These are phyloP conservation scores for Aptenodytes forsteri DNA, from an alignment of 2,113 vertebrate genomes.

Conservation along the genomic window DNA sequence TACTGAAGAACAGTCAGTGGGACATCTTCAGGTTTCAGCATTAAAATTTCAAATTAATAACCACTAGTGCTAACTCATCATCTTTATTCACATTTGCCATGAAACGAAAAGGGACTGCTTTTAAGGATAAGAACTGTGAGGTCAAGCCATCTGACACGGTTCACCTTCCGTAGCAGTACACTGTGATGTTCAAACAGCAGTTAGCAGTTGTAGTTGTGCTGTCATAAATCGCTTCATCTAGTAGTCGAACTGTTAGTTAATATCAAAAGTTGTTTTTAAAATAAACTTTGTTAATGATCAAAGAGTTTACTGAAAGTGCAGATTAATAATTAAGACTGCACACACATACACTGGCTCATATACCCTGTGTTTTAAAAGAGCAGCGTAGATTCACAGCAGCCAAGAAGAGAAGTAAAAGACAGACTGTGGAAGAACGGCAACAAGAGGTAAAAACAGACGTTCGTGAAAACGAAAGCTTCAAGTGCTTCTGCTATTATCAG, in stretches of 20 bases:
- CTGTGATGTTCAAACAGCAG: neutral
- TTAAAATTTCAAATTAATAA: conserved; percentile 43
- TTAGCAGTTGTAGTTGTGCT: neutral
- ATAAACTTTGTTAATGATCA: conserved; percentile 26
- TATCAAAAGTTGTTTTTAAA: conserved; percentile 11
- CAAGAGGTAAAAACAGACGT: neutral
- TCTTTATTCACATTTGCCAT: neutral
- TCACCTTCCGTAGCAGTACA: neutral
- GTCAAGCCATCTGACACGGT: neutral
- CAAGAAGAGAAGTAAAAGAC: conserved; percentile 26
- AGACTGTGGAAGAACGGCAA: conserved; percentile 31
- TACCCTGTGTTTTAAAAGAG: neutral
- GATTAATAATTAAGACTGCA: conserved; percentile 5
- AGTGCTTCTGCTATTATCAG: neutral
- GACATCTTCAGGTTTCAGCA: conserved; percentile 53
- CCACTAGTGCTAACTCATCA: neutral
- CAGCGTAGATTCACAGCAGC: conserved; percentile 36
- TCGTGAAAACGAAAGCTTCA: neutral
- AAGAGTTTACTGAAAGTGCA: conserved; percentile 34
- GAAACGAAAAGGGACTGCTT: neutral
- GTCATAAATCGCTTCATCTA: neutral
- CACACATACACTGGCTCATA: neutral
- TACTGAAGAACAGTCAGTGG: conserved; percentile 26
- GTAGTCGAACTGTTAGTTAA: neutral
- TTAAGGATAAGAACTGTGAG: neutral